phyloP scores from a whole-genome alignment of 2,113 vertebrate species.

The Corythornis cristatus region DNA sequence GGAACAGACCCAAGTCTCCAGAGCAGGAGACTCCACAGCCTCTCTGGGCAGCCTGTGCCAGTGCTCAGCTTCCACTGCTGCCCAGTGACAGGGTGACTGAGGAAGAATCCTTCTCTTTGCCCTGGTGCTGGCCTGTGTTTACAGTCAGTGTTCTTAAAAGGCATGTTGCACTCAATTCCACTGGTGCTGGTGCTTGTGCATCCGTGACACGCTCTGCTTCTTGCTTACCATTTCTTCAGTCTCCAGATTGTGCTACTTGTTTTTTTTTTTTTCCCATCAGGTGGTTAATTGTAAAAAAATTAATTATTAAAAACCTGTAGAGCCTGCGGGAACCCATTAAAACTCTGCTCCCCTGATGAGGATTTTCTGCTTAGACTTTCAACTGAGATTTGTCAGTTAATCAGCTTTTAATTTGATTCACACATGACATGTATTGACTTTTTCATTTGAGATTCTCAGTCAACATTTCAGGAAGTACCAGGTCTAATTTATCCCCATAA shows the following conservation, averaged over 20 bases:
- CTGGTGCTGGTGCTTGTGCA: not conserved
- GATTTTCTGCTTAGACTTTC: slow-evolving; percentile 1
- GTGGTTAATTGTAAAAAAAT: not conserved
- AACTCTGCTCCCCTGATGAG: not conserved
- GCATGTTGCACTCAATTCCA: not conserved
- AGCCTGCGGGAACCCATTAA: not conserved
- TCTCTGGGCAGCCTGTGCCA: too few species aligned
- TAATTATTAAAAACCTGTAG: not conserved
- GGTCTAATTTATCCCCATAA: not conserved
- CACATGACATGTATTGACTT: not conserved
- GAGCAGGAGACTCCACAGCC: too few species aligned
- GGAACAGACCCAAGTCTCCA: too few species aligned
- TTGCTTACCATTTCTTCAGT: not conserved
- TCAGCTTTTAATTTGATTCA: slow-evolving; percentile 39
- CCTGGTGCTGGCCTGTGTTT: not conserved
- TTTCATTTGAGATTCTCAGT: not conserved
- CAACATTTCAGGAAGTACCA: not conserved
- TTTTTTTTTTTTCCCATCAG: not conserved
- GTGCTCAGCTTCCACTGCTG: not conserved
- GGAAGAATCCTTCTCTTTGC: not conserved
- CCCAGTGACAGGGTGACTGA: not conserved
- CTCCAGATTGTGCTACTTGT: not conserved
- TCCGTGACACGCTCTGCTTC: not conserved
- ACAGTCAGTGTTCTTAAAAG: not conserved
- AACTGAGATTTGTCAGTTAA: slow-evolving; percentile 23